Evolutionary conservation across 2,113 vertebrate genomes (phyloP).

Genomic region (Otus sunia): DNA sequence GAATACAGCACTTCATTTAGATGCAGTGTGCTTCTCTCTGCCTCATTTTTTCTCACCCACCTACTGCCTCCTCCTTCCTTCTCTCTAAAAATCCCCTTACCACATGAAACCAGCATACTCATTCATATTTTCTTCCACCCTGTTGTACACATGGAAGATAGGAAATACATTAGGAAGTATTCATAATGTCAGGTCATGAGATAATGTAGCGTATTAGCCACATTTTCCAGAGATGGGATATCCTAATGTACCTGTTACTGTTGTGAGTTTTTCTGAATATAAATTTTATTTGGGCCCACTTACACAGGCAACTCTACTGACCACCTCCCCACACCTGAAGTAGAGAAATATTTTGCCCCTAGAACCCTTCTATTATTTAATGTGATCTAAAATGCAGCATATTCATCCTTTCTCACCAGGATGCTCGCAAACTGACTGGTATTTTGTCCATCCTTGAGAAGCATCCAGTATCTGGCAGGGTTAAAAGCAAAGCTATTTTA

Average conservation of each 20-base stretch:
- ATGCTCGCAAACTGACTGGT: neutral
- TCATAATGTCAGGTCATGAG: neutral
- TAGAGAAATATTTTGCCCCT: neutral
- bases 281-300: neutral
- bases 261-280: neutral
- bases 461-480: neutral
- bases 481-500: neutral
- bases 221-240: conserved; percentile 1
- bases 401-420: neutral
- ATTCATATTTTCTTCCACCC: conserved; percentile 35
- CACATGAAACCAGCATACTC: neutral
- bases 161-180: neutral
- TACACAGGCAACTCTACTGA: neutral
- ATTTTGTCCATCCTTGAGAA: neutral
- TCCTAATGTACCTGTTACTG: neutral
- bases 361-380: neutral
- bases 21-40: neutral
- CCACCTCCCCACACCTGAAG: neutral
- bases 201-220: neutral
- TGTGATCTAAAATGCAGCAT: neutral
- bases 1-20: neutral
- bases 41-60: conserved; percentile 11
- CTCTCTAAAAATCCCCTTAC: conserved; percentile 25
- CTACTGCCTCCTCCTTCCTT: conserved; percentile 13
- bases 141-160: neutral